Conservation (phyloP, 2,888 invertebrate species). For the Platynereis dumerilii region DNA sequence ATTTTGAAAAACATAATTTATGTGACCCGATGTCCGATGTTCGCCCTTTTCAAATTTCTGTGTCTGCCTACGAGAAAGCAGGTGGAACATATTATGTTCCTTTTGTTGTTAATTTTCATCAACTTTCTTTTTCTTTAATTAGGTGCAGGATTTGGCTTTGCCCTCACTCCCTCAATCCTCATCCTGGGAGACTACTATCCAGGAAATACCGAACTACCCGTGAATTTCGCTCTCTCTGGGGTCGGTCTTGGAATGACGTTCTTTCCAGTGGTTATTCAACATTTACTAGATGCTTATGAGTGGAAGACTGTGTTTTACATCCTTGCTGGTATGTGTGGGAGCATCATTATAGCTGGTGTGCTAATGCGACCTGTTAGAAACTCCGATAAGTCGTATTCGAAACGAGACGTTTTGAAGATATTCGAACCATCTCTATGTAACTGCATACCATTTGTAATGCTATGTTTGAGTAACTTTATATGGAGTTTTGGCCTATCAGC, state of each 20-base stretch:
- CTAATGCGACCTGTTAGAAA: not conserved
- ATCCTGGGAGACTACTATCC: conserved; percentile 22
- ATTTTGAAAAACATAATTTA: too few relatives aligned
- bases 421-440: conserved; percentile 42
- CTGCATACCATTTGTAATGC: conserved; percentile 52
- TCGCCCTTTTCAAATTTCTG: too few relatives aligned
- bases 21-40: too few relatives aligned
- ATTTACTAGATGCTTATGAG: not conserved
- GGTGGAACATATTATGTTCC: too few relatives aligned
- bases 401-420: conserved; percentile 26
- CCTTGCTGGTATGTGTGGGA: not conserved
- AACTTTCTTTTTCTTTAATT: not conserved
- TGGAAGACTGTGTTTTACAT: not conserved
- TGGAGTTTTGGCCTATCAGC: conserved; percentile 58
- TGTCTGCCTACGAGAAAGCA: too few relatives aligned
- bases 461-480: conserved; percentile 56
- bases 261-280: not conserved
- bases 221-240: not conserved
- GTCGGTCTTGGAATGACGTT: not conserved
- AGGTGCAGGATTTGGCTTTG: conserved; percentile 33
- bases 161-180: conserved; percentile 30
- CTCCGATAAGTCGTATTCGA: not conserved
- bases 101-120: too few relatives aligned
- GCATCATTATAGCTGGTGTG: not conserved
- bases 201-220: not conserved